A percentile compares a stretch with the other conserved stretches of the same genome.
Conservation (phyloP, 2,888 invertebrate genomes). For the Trachelus troglodyta region DNA sequence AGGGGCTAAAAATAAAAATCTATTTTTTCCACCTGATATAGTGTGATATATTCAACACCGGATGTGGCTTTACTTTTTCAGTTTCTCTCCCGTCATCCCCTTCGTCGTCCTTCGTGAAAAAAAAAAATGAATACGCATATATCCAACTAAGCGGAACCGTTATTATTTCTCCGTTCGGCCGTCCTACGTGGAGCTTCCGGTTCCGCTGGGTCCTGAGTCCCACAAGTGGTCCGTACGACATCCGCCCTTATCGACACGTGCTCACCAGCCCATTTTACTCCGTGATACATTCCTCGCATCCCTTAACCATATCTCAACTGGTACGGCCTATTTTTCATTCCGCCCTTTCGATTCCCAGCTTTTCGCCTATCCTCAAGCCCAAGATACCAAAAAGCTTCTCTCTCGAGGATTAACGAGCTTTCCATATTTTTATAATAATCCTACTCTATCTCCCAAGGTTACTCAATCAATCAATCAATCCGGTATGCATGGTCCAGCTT, state of each 20-base stretch:
- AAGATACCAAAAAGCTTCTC: not conserved
- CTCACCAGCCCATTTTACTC: not conserved
- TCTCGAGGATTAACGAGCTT: not conserved
- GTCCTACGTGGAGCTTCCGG: slow-evolving; percentile 10
- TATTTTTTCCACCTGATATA: slow-evolving; percentile 28
- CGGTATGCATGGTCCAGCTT: not conserved
- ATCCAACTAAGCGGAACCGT: slow-evolving; percentile 25
- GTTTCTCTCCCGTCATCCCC: slow-evolving; percentile 14
- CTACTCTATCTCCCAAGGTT: not conserved
- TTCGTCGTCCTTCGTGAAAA: not conserved
- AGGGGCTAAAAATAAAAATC: slow-evolving; percentile 23
- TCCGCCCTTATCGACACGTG: not conserved
- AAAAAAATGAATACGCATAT: slow-evolving; percentile 8
- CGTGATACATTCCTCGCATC: slow-evolving; percentile 19
- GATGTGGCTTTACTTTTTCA: slow-evolving; percentile 19
- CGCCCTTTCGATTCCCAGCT: slow-evolving; percentile 18
- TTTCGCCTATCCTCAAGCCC: not conserved
- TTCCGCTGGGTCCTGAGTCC: slow-evolving; percentile 3
- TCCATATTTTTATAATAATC: not conserved
- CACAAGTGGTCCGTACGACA: not conserved
- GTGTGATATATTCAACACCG: slow-evolving; percentile 25
- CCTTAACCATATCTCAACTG: slow-evolving; percentile 21
- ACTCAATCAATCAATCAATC: not conserved
- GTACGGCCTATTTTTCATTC: slow-evolving; percentile 18
- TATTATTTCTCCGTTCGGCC: slow-evolving; percentile 50